Percentiles rank a stretch among this genome's conserved stretches.
Evolutionary conservation across 2,113 vertebrate genomes (phyloP).

Genomic region (Gallinago undulata): DNA sequence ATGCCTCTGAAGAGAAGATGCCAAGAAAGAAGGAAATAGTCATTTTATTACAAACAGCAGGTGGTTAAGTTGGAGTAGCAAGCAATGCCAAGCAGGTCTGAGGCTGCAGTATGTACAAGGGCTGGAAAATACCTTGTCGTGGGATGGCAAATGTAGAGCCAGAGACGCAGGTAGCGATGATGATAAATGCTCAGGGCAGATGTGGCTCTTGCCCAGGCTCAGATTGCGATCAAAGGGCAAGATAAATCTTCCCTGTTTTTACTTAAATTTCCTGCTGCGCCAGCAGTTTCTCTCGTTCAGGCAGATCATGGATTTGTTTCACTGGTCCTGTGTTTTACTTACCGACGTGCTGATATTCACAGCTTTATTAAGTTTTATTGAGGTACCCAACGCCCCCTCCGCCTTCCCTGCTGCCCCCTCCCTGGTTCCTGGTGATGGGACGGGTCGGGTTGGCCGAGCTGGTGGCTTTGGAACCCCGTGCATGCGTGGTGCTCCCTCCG

Average conservation of each 20-base stretch:
- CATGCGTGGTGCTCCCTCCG: fast-evolving
- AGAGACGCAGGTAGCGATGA: background rate
- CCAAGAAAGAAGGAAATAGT: background rate
- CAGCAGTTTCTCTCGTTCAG: background rate
- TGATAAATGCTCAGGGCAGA: background rate
- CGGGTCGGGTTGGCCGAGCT: fast-evolving
- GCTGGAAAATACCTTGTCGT: background rate
- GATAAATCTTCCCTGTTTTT: background rate
- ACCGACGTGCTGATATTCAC: background rate
- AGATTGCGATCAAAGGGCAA: background rate
- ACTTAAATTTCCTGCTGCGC: background rate
- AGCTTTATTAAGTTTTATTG: background rate
- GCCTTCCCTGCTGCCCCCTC: background rate
- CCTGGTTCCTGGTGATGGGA: fast-evolving
- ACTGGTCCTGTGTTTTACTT: background rate
- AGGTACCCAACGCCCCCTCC: background rate
- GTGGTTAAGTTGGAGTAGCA: background rate
- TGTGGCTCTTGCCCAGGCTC: background rate
- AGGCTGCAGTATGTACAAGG: background rate
- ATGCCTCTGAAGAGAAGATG: background rate
- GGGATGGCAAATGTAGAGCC: background rate
- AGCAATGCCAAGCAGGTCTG: background rate
- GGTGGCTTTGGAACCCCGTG: background rate
- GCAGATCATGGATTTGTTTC: background rate
- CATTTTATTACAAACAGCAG: background rate